These are phyloP conservation scores for Apodemus agrarius DNA, from an alignment of 2,797 vertebrate genomes.

Conservation along the genomic window DNA sequence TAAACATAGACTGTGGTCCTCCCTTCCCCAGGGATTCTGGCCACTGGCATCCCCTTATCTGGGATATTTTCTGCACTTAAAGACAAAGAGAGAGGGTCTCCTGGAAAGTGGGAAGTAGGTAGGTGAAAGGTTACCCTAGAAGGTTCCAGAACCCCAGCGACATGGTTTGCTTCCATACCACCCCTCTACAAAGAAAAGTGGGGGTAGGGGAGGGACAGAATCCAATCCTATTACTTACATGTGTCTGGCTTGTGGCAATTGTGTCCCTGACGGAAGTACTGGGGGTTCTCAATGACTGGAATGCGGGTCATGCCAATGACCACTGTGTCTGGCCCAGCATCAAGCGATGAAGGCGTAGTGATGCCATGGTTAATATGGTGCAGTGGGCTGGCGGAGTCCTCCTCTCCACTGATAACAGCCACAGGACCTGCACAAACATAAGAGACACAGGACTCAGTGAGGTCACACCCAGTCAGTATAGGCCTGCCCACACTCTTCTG, in stretches of 20 bases:
- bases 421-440: conserved; percentile 91
- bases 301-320: conserved; percentile 99
- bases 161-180: not conserved
- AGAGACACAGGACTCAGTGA: not conserved
- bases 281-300: conserved; percentile 97
- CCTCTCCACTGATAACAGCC: conserved; percentile 98
- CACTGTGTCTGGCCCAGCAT: conserved; percentile 95
- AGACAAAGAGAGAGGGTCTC: conserved; percentile 41
- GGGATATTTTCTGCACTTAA: not conserved
- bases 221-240: conserved; percentile 89
- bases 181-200: not conserved
- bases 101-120: conserved; percentile 42
- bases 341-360: conserved; percentile 95
- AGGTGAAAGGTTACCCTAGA: conserved; percentile 55
- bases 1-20: not conserved
- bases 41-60: not conserved
- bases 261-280: conserved; percentile 98
- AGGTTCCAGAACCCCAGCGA: conserved; percentile 59
- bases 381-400: conserved; percentile 98
- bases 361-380: conserved; percentile 99
- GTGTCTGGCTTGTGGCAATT: conserved; percentile 98
- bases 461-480: not conserved
- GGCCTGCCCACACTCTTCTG: not conserved
- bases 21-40: not conserved
- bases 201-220: not conserved